Base-by-base conservation (phyloP, 2,113 vertebrate genomes). In the Chitala chitala region DNA sequence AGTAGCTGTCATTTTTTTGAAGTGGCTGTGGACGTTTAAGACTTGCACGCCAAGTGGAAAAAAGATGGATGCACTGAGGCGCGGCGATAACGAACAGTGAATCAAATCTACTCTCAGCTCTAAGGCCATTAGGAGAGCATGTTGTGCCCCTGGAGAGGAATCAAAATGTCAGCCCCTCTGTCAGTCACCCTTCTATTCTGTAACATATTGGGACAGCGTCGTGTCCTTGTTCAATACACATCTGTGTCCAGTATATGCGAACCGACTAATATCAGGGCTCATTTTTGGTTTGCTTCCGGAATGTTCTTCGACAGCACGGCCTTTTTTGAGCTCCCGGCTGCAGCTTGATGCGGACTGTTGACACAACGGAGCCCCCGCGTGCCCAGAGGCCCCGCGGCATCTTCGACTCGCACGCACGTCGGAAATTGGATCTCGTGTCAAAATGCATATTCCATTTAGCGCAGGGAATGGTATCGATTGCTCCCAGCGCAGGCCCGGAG, bases 21-120 rank as follows among this genome's bases (percentile, higher is more conserved):
- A 72, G 69, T 74, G 78, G 13, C 75, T 76, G 76, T 76, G 76
- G 75, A 76, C 69, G 80, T 71, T 84, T 69, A 44, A 73, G 12
- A 73, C 64, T 84, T 82, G 76, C 31, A 13, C 76, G 75, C 78
- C 83, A 73, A n/a, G 8, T 29, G 36, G 70, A 58, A 29, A 66
- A 75, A 24, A 70, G 76, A 75, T 76, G 46, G 69, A 80, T 78
- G 40, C 75, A 73, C 85, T 80, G 51, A 56, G 83, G 72, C 9
- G 0, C 61, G 80, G 50, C 77, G 54, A 61, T 29, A 64, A 82
- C 76, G 51, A 68, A 75, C 77, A 81, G 81, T 78, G 73, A 82
- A 79, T 84, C 80, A 83, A 80, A 55, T 77, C 72, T 82, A 75
- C 78, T 77, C 80, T 53, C 79, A 53, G 78, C 78, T 82, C 74